Percentiles rank a stretch among this genome's conserved stretches.
Evolutionary conservation across 92 coral and sea anemone species (phyloP).

Genomic region (Virgularia gustaviana): DNA sequence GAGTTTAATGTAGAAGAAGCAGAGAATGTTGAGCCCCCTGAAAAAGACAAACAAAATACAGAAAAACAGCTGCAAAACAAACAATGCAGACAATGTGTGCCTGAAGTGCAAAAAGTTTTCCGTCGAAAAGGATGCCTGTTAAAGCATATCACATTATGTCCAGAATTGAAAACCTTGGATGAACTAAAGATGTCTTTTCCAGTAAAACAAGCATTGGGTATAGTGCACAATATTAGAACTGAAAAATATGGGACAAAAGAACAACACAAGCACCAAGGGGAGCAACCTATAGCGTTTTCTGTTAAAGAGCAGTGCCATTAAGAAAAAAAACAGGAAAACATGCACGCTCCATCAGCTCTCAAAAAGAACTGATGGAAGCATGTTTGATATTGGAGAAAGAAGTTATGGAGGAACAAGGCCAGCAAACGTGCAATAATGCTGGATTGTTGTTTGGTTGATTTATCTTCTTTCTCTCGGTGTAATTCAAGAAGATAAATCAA

Average conservation of each 20-base stretch:
- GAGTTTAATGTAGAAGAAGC: too few relatives aligned
- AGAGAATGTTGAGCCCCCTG: too few relatives aligned
- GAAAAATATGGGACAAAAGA: not conserved
- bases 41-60: too few relatives aligned
- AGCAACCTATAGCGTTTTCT: conserved; percentile 2
- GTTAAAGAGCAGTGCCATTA: conserved; percentile 47
- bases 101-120: conserved; percentile 7
- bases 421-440: too few relatives aligned
- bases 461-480: conserved; percentile 26
- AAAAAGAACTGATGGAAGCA: conserved; percentile 42
- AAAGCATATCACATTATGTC: not conserved
- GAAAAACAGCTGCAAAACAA: too few relatives aligned
- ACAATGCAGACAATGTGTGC: too few relatives aligned
- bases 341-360: conserved; percentile 25
- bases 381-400: conserved; percentile 51
- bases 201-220: conserved; percentile 12
- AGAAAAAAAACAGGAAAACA: conserved; percentile 25
- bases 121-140: conserved; percentile 15
- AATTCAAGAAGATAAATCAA: conserved; percentile 37
- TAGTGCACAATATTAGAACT: not conserved
- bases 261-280: not conserved
- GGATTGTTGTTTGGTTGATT: conserved; percentile 50
- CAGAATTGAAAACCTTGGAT: conserved; percentile 10
- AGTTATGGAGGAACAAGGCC: too few relatives aligned
- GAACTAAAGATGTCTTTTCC: conserved; percentile 15